phyloP scores from a whole-genome alignment of 2,888 invertebrate genomes.

The Schrankia costaestrigalis region DNA sequence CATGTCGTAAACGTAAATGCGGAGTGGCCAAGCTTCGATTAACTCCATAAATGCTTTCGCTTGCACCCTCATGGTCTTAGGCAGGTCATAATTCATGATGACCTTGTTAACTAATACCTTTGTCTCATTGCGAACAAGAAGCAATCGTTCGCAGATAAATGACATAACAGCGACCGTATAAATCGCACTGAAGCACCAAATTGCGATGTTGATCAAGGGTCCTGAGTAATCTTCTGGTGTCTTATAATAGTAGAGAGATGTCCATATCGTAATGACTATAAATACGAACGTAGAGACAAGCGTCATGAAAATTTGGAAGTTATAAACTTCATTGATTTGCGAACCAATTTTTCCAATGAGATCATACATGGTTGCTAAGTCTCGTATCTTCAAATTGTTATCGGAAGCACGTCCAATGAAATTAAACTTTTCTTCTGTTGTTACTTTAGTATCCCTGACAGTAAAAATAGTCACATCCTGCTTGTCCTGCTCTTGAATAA shows the following conservation, averaged over 20 bases:
- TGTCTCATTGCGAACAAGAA: constrained; percentile 41
- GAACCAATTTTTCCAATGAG: constrained; percentile 44
- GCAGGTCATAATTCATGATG: constrained; percentile 57
- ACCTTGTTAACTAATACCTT: constrained; percentile 54
- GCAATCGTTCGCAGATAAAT: constrained; percentile 47
- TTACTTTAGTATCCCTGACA: constrained; percentile 26
- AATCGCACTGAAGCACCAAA: constrained; percentile 47
- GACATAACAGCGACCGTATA: constrained; percentile 44
- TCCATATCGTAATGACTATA: constrained; percentile 54
- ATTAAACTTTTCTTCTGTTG: constrained; percentile 25
- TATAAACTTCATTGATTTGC: constrained; percentile 50
- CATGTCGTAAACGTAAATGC: constrained; percentile 53
- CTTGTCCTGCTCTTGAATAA: constrained; percentile 36
- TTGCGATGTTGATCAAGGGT: constrained; percentile 34
- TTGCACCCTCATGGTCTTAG: constrained; percentile 49
- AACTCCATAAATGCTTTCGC: constrained; percentile 61
- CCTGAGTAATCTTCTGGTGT: constrained; percentile 31
- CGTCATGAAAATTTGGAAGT: constrained; percentile 57
- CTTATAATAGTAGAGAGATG: constrained; percentile 43
- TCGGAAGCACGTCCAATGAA: constrained; percentile 37
- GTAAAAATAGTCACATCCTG: constrained; percentile 33
- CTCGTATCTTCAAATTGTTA: constrained; percentile 43
- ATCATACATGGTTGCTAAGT: constrained; percentile 47
- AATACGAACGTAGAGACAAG: constrained; percentile 50
- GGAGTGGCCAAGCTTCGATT: constrained; percentile 55